These are phyloP conservation scores for Bombycilla garrulus DNA, from an alignment of 2,113 vertebrate species.

Conservation along the genomic window DNA sequence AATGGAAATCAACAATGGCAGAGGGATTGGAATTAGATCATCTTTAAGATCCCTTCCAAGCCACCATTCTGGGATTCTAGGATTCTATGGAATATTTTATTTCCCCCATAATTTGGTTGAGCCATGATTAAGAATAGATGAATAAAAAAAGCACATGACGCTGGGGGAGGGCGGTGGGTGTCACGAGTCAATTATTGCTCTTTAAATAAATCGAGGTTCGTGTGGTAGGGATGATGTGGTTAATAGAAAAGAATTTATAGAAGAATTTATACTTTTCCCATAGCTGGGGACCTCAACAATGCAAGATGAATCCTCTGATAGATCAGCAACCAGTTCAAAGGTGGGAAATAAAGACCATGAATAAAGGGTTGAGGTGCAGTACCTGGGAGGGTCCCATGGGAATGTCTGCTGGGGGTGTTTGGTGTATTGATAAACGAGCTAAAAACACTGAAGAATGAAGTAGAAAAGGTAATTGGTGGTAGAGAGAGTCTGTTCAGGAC, in stretches of 20 bases:
- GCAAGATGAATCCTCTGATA: neutral
- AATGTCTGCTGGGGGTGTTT: neutral
- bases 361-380: neutral
- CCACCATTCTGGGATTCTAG: neutral
- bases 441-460: neutral
- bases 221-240: constrained; percentile 1
- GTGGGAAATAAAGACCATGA: neutral
- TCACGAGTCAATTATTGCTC: neutral
- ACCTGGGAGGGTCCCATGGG: neutral
- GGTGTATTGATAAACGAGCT: neutral
- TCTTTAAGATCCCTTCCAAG: neutral
- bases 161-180: neutral
- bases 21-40: neutral
- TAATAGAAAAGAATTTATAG: neutral
- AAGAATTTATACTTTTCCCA: neutral
- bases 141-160: neutral
- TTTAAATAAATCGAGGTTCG: neutral
- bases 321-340: constrained; percentile 16
- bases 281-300: neutral
- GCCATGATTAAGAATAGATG: neutral
- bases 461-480: neutral
- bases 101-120: neutral
- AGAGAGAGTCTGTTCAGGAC: neutral
- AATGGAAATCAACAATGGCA: neutral
- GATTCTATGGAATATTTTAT: neutral